Conservation (phyloP, 2,797 vertebrate genomes). For the Myotis daubentonii region DNA sequence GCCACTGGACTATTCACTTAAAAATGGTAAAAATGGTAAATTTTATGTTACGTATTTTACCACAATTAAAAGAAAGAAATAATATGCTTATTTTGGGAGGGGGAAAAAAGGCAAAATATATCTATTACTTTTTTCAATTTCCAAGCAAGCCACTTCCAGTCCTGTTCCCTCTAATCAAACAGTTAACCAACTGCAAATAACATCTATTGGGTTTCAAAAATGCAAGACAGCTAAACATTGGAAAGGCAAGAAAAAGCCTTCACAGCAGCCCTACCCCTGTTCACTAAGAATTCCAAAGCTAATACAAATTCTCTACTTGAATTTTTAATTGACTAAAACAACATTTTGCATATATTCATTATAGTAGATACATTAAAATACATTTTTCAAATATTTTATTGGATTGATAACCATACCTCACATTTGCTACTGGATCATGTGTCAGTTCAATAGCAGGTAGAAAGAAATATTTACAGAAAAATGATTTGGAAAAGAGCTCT, state of each 20-base stretch:
- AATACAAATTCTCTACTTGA: background rate
- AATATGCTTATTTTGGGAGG: background rate
- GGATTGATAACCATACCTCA: conserved; percentile 88
- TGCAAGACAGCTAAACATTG: background rate
- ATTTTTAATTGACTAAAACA: conserved; percentile 10
- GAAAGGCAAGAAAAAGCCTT: background rate
- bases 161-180: background rate
- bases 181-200: conserved; percentile 8
- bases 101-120: background rate
- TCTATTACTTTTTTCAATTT: background rate
- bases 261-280: background rate
- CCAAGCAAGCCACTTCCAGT: conserved; percentile 21
- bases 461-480: conserved; percentile 97
- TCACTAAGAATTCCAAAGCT: conserved; percentile 37
- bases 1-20: background rate
- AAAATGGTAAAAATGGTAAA: background rate
- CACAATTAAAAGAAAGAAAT: background rate
- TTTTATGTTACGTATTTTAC: background rate
- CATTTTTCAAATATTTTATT: background rate
- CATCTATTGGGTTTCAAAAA: conserved; percentile 24
- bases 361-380: background rate
- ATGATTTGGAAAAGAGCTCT: conserved; percentile 96
- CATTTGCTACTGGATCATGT: conserved; percentile 95
- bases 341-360: background rate
- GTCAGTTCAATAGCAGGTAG: conserved; percentile 93